phyloP scores from a whole-genome alignment of 2,113 vertebrate species.

The Clupea harengus region DNA sequence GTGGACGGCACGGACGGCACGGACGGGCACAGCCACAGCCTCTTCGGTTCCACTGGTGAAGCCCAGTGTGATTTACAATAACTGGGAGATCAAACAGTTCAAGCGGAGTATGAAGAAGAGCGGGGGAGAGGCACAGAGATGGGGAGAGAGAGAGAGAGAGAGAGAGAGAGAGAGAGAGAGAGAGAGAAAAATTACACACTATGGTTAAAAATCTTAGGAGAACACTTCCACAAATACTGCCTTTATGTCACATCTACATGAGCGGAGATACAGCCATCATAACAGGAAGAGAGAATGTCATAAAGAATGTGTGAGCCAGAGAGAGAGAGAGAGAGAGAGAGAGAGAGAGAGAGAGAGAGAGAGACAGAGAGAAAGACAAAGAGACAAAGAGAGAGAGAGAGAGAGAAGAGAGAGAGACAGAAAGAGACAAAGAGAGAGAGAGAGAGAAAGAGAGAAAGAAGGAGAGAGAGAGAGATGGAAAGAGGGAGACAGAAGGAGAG shows the following conservation, averaged over 20 bases:
- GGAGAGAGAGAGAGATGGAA: neutral
- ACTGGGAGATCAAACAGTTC: neutral
- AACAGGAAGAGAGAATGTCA: neutral
- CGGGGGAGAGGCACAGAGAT: neutral
- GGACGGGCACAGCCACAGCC: neutral
- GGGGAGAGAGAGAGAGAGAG: neutral
- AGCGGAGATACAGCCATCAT: neutral
- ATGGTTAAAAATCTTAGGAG: neutral
- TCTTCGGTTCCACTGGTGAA: neutral
- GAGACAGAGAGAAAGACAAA: neutral
- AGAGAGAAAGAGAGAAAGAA: neutral
- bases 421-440: neutral
- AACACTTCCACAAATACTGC: neutral
- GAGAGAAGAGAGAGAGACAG: constrained; percentile 5
- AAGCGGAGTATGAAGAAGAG: neutral
- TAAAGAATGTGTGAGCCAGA: neutral
- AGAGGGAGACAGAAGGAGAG: constrained; percentile 37
- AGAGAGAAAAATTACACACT: neutral
- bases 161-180: neutral
- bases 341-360: neutral
- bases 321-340: neutral
- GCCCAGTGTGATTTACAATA: neutral
- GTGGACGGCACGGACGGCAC: neutral
- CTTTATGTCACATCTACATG: neutral
- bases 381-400: neutral